Base-by-base conservation (phyloP, 2,797 vertebrate species). In the Coilia nasus region DNA sequence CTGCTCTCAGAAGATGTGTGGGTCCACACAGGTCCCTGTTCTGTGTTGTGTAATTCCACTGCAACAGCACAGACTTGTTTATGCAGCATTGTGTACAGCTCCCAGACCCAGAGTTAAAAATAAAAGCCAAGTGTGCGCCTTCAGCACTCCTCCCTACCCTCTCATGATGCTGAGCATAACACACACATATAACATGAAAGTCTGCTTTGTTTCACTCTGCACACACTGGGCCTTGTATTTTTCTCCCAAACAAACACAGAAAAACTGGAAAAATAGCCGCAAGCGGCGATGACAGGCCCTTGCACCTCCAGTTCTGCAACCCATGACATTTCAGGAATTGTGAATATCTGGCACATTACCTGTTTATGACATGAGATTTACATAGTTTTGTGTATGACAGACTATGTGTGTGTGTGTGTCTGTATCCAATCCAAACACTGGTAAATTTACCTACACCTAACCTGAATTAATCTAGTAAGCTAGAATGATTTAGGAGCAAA, bases 81-180 rank as follows among this genome's bases (percentile, higher is more conserved):
- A 9, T 19, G 31, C 71, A 21, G 71, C 17, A 6, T 78, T 78
- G 31, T 44, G 15, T 5, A 41, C 11, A 21, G 6, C 71, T 19
- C 71, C 71, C 35, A 17, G 19, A 21, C 35, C 71, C 71, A 3
- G 17, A 78, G 71, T 78, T 78, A 78, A 78, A 78, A 78, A 44
- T 78, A 44, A 78, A 21, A 41, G 31, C 31, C 6, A 19, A 41
- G 67, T 21, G 71, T 44, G 5, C 35, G 14, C 71, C 64, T 35
- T 71, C 64, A 71, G 64, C 14, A 15, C 64, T 71, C 14, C 64
- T 35, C 64, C 64, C 71, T 44, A 35, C 15, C 35, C 35, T 7
- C 17, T 54, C 50, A 54, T 44, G 35, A 35, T 41, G 71, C 71
- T 44, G 35, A 78, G 21, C 15, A 15, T 28, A 41, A 54, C 14